These are phyloP conservation scores for Onchidella celtica DNA, from an alignment of 2,888 invertebrate species.

Conservation along the genomic window DNA sequence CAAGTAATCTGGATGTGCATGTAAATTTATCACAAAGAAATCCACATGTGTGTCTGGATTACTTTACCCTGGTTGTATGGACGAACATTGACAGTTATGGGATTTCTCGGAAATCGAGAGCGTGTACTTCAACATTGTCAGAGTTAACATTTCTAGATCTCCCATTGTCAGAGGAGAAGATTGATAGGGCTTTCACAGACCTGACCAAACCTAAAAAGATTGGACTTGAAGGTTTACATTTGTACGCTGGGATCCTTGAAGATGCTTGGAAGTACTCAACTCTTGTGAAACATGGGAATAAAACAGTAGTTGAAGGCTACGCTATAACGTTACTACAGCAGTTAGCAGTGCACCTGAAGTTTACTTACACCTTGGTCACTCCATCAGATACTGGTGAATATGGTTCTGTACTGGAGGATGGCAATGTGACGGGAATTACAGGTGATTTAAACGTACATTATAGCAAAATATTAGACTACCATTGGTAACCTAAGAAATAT, in stretches of 20 bases:
- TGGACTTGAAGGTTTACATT: background rate
- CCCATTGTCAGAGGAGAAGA: background rate
- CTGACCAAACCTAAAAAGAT: background rate
- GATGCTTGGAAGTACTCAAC: background rate
- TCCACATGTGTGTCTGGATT: background rate
- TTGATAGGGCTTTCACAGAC: background rate
- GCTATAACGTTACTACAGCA: background rate
- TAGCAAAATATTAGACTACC: too few species aligned
- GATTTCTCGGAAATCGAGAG: background rate
- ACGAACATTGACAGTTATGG: background rate
- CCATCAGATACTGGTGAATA: background rate
- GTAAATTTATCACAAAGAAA: background rate
- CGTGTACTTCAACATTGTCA: background rate
- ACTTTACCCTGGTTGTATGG: background rate
- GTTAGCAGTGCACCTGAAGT: background rate
- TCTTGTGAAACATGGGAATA: background rate
- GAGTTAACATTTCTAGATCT: too few species aligned
- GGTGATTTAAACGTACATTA: too few species aligned
- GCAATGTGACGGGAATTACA: background rate
- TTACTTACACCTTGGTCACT: background rate
- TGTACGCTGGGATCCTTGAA: background rate
- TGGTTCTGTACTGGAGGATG: background rate
- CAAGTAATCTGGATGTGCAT: background rate
- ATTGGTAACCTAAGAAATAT: too few species aligned
- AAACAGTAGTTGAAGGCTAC: background rate